A percentile compares a stretch with the other conserved stretches of the same genome.
These are phyloP conservation scores for Rhinella marina DNA, from an alignment of 2,797 vertebrate species.

Conservation along the genomic window DNA sequence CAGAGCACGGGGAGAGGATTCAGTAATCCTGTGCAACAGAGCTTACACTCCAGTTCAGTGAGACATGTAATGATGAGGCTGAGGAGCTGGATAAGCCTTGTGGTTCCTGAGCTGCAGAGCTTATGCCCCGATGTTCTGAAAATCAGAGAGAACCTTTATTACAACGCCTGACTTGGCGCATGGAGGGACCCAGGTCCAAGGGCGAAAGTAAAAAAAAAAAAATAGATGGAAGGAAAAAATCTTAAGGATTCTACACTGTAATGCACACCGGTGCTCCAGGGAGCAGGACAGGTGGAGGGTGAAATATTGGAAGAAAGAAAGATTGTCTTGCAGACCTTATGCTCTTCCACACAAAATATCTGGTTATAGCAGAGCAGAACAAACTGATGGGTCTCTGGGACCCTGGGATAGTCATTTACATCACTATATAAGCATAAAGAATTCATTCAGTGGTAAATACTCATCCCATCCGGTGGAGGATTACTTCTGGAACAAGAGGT, in stretches of 20 bases:
- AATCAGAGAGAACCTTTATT: not conserved
- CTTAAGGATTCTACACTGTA: not conserved
- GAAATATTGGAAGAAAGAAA: not conserved
- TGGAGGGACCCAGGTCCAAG: not conserved
- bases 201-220: too few species aligned
- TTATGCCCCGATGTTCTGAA: not conserved
- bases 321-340: not conserved
- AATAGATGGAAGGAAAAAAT: not conserved
- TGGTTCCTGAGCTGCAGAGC: conserved; percentile 1
- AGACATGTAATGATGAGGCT: not conserved
- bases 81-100: not conserved
- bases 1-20: not conserved
- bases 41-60: not conserved
- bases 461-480: not conserved
- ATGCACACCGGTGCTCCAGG: not conserved
- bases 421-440: not conserved
- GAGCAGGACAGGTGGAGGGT: conserved; percentile 18
- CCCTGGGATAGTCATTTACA: not conserved
- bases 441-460: not conserved
- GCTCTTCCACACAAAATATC: not conserved
- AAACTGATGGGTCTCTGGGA: not conserved
- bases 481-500: not conserved
- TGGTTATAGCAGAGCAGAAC: not conserved
- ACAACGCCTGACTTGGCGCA: not conserved
- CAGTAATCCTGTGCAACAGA: not conserved